A percentile compares a stretch with the other conserved stretches of the same genome.
Conservation (phyloP, 2,113 vertebrate species). For the Monarcha castaneiventris region DNA sequence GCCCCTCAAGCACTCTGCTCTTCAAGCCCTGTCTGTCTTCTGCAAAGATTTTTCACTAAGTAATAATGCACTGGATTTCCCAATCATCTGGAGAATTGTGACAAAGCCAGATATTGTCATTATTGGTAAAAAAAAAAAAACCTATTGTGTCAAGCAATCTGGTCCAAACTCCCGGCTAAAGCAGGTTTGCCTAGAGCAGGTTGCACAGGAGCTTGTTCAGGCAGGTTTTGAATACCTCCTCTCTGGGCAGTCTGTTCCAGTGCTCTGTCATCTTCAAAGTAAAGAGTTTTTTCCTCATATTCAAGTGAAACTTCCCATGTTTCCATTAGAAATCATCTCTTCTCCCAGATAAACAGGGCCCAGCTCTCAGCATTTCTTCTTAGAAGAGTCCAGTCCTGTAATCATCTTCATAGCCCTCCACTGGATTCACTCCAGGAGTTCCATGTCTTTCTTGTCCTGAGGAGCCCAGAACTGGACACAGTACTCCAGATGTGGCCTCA, state of each 20-base stretch:
- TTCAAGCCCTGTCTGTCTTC: neutral
- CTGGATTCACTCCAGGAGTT: neutral
- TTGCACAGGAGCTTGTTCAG: neutral
- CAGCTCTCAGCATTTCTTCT: neutral
- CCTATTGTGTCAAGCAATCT: neutral
- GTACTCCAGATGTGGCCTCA: neutral
- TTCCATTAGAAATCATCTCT: neutral
- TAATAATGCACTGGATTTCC: neutral
- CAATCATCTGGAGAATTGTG: neutral
- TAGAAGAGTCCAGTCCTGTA: neutral
- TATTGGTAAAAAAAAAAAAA: neutral
- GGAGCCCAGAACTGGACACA: neutral
- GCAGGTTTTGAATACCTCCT: neutral
- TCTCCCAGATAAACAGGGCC: neutral
- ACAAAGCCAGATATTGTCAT: neutral
- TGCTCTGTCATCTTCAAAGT: neutral
- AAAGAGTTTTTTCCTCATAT: neutral
- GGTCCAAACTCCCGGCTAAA: neutral
- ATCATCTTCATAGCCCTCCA: neutral
- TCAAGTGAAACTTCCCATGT: neutral
- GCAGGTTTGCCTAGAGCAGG: neutral
- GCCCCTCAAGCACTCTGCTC: neutral
- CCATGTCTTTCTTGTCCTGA: neutral
- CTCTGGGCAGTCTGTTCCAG: neutral
- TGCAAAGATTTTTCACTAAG: neutral